Evolutionary conservation across 2,113 vertebrate species (phyloP).

Genomic region (Alces alces): DNA sequence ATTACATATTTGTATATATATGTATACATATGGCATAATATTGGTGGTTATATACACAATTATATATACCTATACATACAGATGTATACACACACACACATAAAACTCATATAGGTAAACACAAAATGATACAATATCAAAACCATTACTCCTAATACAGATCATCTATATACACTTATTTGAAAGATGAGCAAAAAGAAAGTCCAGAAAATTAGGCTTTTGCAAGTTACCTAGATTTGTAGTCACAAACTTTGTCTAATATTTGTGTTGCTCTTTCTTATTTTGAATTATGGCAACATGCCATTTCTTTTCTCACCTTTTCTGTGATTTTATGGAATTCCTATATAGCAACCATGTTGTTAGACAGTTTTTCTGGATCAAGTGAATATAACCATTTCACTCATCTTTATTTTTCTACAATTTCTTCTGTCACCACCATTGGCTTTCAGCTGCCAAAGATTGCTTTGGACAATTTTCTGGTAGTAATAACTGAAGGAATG

Average conservation of each 20-base stretch:
- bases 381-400: background rate
- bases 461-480: background rate
- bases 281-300: background rate
- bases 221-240: background rate
- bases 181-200: background rate
- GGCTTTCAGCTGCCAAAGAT: background rate
- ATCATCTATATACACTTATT: background rate
- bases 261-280: background rate
- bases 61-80: background rate
- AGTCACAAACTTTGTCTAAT: background rate
- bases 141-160: background rate
- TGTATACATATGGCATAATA: background rate
- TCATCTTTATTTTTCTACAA: background rate
- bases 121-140: background rate
- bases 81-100: background rate
- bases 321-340: background rate
- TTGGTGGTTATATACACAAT: background rate
- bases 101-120: background rate
- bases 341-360: background rate
- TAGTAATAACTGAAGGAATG: background rate
- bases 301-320: background rate
- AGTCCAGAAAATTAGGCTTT: background rate
- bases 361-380: background rate
- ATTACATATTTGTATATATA: background rate
- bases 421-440: background rate